Evolutionary conservation across 2,113 vertebrate genomes (phyloP).

Genomic region (Murina feae): DNA sequence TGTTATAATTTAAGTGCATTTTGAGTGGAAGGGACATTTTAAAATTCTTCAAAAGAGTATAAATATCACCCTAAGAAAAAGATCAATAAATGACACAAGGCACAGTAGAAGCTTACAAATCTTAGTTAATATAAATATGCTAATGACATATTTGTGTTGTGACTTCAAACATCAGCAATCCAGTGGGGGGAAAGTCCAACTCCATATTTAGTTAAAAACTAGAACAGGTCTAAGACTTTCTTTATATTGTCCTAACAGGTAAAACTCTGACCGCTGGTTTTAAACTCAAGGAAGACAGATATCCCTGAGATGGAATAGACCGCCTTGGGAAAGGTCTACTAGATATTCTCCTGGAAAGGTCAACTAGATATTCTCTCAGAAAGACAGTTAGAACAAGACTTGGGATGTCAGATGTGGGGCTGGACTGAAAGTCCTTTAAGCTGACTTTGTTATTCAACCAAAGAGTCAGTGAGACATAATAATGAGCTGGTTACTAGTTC

Average conservation of each 20-base stretch:
- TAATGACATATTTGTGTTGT: background rate
- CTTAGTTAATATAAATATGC: background rate
- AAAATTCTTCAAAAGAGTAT: background rate
- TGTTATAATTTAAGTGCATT: background rate
- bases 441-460: background rate
- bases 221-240: background rate
- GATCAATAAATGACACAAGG: background rate
- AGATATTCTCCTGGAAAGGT: background rate
- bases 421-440: background rate
- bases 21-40: background rate
- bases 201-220: background rate
- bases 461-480: background rate
- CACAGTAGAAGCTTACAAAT: background rate
- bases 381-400: background rate
- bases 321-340: background rate
- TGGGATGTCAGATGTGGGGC: background rate
- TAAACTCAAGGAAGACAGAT: background rate
- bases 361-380: background rate
- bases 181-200: background rate
- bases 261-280: background rate
- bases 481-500: background rate
- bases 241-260: background rate
- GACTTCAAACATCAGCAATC: background rate
- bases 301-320: background rate
- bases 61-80: background rate